phyloP scores from a whole-genome alignment of 2,888 invertebrate species.

The Latheticus oryzae region DNA sequence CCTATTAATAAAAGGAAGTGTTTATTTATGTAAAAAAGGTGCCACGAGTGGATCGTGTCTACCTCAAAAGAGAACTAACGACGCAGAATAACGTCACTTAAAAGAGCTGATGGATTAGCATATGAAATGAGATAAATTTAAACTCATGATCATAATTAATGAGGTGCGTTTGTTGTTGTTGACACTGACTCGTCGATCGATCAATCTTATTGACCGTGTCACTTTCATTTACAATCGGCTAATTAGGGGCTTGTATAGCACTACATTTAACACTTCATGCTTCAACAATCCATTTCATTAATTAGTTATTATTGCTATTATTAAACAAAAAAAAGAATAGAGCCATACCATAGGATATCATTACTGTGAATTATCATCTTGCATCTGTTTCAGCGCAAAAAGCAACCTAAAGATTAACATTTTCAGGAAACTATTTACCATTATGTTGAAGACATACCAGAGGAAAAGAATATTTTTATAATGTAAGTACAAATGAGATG shows the following conservation, averaged over 20 bases:
- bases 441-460: no score
- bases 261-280: no score
- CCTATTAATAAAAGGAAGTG: slow-evolving; percentile 24
- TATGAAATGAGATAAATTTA: slow-evolving; percentile 53
- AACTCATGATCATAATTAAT: slow-evolving; percentile 50
- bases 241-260: slow-evolving; percentile 6
- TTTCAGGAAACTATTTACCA: no score
- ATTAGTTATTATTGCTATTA: no score
- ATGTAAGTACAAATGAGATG: no score
- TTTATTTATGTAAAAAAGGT: slow-evolving; percentile 22
- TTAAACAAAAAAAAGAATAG: no score
- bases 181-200: slow-evolving; percentile 48
- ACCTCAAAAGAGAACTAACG: slow-evolving; percentile 20
- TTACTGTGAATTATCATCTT: no score
- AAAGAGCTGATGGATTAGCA: slow-evolving; percentile 48
- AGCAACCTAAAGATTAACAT: no score
- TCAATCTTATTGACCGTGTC: slow-evolving; percentile 44
- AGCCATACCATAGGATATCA: no score
- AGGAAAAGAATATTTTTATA: no score
- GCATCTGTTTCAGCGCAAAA: no score
- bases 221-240: slow-evolving; percentile 20
- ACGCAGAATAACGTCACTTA: slow-evolving; percentile 17
- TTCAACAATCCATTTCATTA: no score
- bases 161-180: slow-evolving; percentile 49
- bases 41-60: slow-evolving; percentile 24